Base-by-base conservation (phyloP, 2,888 invertebrate genomes). In the Azorinus chamasolen region DNA sequence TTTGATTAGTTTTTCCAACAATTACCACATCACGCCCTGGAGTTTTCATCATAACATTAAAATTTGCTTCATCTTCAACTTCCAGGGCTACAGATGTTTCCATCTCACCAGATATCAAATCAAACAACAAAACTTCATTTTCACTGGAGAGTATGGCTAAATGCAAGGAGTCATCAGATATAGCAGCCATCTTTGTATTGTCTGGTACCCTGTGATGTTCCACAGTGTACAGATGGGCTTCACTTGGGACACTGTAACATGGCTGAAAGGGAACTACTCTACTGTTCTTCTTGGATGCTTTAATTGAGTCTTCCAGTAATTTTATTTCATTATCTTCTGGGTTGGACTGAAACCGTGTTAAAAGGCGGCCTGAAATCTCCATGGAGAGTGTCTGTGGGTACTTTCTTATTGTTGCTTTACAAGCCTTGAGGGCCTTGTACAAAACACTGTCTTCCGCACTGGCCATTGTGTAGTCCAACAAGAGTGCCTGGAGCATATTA, bases 361-460 rank as follows among this genome's bases (percentile, higher is more conserved):
- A 93, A 24, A 99, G 94, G 51, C 99, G 94, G 0, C 98, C 98
- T 0, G 97, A 95, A 3, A 99, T 94, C 92, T 99, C 98, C 0
- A 97, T 97, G 0, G 97, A 98, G 70, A 99, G 94, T 97, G 98
- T 98, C 89, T 97, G 96, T 0, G 98, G 97, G 91, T 97, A 96
- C 37, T 96, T 95, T 16, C 96, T 96, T 25, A 98, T 94, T 81
- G 98, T 97, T 0, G 98, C 97, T 0, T 83, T 76, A 32, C 74
- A 65, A 25, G 79, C 71, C 45, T 83, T 83, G 0, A 84, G 41
- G 10, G 80, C 77, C 54, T 80, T 84, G 41, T 81, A 71, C 51
- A 99, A 93, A 95, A 97, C 96, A 10, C 98, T 94, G 91, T 99
- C 98, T 88, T 96, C 96, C 88, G 89, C 85, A 10, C 90, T 84